Evolutionary conservation across 2,113 vertebrate species (phyloP).

Genomic region (Macroglossus sobrinus): DNA sequence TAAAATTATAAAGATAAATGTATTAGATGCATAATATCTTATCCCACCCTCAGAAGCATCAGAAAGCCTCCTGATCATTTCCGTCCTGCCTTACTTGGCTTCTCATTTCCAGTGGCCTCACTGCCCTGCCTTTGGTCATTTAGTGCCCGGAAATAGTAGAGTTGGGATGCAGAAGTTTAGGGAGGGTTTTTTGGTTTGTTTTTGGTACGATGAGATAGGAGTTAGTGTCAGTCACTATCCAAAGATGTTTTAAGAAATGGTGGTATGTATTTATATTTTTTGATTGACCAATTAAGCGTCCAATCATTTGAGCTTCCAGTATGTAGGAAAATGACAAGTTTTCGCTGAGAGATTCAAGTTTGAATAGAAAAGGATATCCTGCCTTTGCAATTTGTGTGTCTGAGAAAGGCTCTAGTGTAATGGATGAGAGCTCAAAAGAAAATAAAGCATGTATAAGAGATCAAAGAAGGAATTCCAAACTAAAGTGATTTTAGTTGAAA

Average conservation of each 20-base stretch:
- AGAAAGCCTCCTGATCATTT: neutral
- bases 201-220: neutral
- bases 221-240: neutral
- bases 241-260: neutral
- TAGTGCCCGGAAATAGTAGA: neutral
- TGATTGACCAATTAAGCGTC: neutral
- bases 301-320: neutral
- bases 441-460: neutral
- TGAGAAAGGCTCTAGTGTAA: neutral
- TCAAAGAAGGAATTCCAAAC: neutral
- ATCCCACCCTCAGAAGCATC: neutral
- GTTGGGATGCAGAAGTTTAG: neutral
- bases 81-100: neutral
- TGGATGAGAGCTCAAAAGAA: neutral
- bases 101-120: neutral
- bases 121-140: neutral
- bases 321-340: neutral
- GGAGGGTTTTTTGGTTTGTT: neutral
- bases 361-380: neutral
- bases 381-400: neutral
- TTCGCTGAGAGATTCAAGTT: neutral
- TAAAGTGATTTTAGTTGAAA: neutral
- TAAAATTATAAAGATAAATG: neutral
- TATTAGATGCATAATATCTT: neutral
- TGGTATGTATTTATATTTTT: neutral